phyloP scores from a whole-genome alignment of 2,797 vertebrate species.

The Cossypha polioptera region DNA sequence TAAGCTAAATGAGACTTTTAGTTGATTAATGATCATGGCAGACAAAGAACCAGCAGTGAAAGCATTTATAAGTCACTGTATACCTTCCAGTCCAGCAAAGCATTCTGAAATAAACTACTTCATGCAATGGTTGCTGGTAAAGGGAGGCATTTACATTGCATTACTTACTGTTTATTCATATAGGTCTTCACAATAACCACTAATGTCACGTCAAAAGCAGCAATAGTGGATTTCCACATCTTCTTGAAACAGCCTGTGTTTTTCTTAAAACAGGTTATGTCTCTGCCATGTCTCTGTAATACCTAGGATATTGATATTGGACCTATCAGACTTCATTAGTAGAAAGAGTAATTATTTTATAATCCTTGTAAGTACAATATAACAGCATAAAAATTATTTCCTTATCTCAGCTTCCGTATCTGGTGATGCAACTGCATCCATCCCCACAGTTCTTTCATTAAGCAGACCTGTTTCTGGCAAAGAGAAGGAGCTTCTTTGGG shows the following conservation, averaged over 20 bases:
- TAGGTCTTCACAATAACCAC: neutral
- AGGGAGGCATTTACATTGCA: neutral
- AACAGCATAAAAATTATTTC: neutral
- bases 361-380: neutral
- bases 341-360: neutral
- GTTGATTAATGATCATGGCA: neutral
- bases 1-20: conserved; percentile 1
- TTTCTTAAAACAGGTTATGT: neutral
- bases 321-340: neutral
- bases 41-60: neutral
- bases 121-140: neutral
- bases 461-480: neutral
- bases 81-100: neutral
- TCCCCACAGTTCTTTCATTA: neutral
- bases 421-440: neutral
- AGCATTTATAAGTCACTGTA: neutral
- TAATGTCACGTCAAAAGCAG: neutral
- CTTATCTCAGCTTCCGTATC: neutral
- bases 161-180: conserved; percentile 10
- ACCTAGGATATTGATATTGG: neutral
- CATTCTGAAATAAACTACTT: neutral
- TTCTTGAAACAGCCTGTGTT: neutral
- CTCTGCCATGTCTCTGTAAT: neutral
- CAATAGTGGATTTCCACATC: neutral
- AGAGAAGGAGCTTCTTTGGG: neutral